Conservation (phyloP, 2,113 vertebrate species). For the Leptobrachium ailaonicum region DNA sequence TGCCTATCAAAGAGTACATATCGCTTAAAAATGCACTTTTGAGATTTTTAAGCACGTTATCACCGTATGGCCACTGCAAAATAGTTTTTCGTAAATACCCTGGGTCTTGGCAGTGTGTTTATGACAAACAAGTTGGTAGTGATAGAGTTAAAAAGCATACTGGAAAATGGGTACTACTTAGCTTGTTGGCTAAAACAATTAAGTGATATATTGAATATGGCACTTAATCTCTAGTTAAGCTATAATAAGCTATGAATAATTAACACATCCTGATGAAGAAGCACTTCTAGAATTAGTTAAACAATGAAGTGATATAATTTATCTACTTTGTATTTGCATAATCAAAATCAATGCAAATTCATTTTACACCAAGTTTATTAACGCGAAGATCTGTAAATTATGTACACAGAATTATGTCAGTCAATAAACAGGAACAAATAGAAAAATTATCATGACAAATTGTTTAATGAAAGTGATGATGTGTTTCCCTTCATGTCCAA, state of each 20-base stretch:
- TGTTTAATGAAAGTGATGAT: conserved; percentile 3
- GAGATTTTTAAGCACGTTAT: too few relatives aligned
- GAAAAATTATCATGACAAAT: conserved; percentile 1
- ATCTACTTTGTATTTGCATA: conserved; percentile 25
- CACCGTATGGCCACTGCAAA: too few relatives aligned
- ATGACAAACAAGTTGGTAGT: too few relatives aligned
- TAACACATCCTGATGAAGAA: not conserved
- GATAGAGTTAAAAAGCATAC: too few relatives aligned
- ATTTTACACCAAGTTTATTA: conserved; percentile 38
- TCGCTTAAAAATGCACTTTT: too few relatives aligned
- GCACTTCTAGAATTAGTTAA: conserved; percentile 35
- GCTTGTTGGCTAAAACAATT: too few relatives aligned
- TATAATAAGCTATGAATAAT: not conserved
- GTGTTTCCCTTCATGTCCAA: not conserved
- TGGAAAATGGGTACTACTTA: too few relatives aligned
- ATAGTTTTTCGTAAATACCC: too few relatives aligned
- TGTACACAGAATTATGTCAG: not conserved
- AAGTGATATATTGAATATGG: not conserved
- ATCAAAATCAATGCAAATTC: conserved; percentile 45
- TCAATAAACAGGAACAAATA: not conserved
- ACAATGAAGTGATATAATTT: conserved; percentile 16
- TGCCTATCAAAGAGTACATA: too few relatives aligned
- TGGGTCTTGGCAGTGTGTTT: too few relatives aligned
- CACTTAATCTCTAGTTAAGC: not conserved
- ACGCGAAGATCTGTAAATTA: not conserved